phyloP scores from a whole-genome alignment of 2,888 invertebrate species.

The Ennomos fuscantarius region DNA sequence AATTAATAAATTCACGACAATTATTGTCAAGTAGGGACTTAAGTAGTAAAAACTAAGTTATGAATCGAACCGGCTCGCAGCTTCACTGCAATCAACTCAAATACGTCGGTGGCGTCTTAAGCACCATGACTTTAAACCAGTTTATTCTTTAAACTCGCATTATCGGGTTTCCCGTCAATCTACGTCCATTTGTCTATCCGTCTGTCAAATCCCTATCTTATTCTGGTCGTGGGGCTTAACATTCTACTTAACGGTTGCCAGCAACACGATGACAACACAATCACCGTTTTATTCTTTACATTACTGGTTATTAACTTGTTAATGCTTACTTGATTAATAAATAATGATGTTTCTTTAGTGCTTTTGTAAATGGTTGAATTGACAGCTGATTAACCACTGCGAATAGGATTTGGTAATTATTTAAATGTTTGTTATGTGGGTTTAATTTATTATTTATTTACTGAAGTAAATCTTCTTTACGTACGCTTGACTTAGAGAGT shows the following conservation, averaged over 20 bases:
- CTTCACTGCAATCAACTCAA: conserved; percentile 5
- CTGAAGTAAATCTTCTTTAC: too few relatives aligned
- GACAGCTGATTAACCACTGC: conserved; percentile 16
- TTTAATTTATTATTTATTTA: too few relatives aligned
- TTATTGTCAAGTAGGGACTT: too few relatives aligned
- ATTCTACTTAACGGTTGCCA: conserved; percentile 44
- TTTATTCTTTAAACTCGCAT: conserved; percentile 35
- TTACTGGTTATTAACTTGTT: conserved; percentile 25
- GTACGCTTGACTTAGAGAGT: too few relatives aligned
- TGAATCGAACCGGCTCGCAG: too few relatives aligned
- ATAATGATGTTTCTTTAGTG: conserved; percentile 25
- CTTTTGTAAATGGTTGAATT: conserved; percentile 22
- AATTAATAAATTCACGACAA: too few relatives aligned
- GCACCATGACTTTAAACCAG: conserved; percentile 31
- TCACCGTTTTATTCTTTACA: conserved; percentile 33
- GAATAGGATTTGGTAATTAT: conserved; percentile 4
- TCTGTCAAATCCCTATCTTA: conserved; percentile 56
- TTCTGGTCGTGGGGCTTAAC: conserved; percentile 47
- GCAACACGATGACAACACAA: conserved; percentile 35
- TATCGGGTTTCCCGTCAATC: conserved; percentile 52
- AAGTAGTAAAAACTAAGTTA: too few relatives aligned
- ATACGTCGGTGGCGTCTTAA: not conserved
- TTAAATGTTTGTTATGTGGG: not conserved
- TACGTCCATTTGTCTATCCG: conserved; percentile 56
- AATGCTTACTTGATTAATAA: conserved; percentile 27